phyloP scores from a whole-genome alignment of 1,140 invertebrate species.

The Chrysopa pallens region DNA sequence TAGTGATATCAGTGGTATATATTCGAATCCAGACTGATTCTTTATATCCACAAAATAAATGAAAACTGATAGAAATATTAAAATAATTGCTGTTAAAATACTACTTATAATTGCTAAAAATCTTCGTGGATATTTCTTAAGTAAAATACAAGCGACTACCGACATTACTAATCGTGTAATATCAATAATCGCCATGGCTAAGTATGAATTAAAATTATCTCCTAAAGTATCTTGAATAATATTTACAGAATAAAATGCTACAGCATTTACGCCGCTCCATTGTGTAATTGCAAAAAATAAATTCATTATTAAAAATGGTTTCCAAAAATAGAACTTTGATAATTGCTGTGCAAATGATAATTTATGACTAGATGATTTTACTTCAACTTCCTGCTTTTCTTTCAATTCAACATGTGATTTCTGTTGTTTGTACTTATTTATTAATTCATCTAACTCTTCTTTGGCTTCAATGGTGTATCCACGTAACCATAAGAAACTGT shows the following conservation, averaged over 20 bases:
- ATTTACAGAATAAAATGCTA: slow-evolving; percentile 53
- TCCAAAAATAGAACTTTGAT: slow-evolving; percentile 26
- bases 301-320: slow-evolving; percentile 37
- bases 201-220: slow-evolving; percentile 30
- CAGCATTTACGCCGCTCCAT: slow-evolving; percentile 44
- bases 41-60: slow-evolving; percentile 16
- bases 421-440: slow-evolving; percentile 11
- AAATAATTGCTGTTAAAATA: slow-evolving; percentile 28
- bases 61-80: slow-evolving; percentile 28
- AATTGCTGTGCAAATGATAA: slow-evolving; percentile 13
- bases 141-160: slow-evolving; percentile 33
- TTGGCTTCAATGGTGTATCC: slow-evolving; percentile 26
- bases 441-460: slow-evolving; percentile 26
- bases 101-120: slow-evolving; percentile 35
- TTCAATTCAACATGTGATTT: slow-evolving; percentile 1
- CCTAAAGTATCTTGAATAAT: slow-evolving; percentile 35
- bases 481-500: slow-evolving; percentile 26
- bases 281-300: slow-evolving; percentile 40
- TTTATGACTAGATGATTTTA: slow-evolving; percentile 5
- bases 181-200: slow-evolving; percentile 45
- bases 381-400: slow-evolving; percentile 2
- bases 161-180: slow-evolving; percentile 41
- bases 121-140: slow-evolving; percentile 34
- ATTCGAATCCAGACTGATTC: slow-evolving; percentile 22
- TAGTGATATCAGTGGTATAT: slow-evolving; percentile 29